These are phyloP conservation scores for Labrus mixtus DNA, from an alignment of 2,113 vertebrate genomes.

Conservation along the genomic window DNA sequence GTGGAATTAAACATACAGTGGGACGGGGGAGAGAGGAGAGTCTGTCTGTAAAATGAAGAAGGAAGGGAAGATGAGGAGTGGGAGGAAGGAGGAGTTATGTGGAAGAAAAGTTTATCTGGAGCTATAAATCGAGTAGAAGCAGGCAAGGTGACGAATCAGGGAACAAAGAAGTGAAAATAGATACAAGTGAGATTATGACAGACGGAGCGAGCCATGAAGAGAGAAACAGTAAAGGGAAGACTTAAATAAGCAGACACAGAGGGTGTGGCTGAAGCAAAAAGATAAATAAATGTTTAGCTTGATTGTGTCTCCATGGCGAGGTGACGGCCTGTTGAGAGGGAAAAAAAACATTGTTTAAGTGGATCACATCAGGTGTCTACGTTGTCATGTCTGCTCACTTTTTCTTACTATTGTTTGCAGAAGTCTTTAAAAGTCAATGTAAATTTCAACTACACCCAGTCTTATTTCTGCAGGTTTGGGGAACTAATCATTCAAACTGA, in stretches of 20 bases:
- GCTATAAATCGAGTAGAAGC: conserved; percentile 11
- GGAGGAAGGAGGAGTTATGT: neutral
- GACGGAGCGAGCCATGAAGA: conserved; percentile 25
- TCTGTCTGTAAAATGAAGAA: conserved; percentile 14
- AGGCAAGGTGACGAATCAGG: neutral
- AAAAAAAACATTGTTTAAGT: neutral
- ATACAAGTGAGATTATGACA: conserved; percentile 31
- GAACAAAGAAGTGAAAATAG: conserved; percentile 37
- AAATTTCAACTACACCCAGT: no score
- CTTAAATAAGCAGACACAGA: conserved; percentile 59
- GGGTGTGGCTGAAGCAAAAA: conserved; percentile 58
- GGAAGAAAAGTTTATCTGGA: conserved; percentile 24
- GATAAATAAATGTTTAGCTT: conserved; percentile 65
- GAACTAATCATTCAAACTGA: no score
- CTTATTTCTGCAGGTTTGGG: no score
- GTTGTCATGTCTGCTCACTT: neutral
- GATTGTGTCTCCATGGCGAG: conserved; percentile 49
- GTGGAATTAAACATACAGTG: conserved; percentile 54
- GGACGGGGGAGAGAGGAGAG: conserved; percentile 33
- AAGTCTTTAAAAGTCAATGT: no score
- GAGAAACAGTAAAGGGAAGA: neutral
- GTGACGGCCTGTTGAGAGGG: conserved; percentile 49
- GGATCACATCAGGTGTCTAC: conserved; percentile 21
- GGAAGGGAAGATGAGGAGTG: neutral
- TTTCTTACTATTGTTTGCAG: neutral